phyloP scores from a whole-genome alignment of 2,113 vertebrate species.

The Agelaius tricolor region DNA sequence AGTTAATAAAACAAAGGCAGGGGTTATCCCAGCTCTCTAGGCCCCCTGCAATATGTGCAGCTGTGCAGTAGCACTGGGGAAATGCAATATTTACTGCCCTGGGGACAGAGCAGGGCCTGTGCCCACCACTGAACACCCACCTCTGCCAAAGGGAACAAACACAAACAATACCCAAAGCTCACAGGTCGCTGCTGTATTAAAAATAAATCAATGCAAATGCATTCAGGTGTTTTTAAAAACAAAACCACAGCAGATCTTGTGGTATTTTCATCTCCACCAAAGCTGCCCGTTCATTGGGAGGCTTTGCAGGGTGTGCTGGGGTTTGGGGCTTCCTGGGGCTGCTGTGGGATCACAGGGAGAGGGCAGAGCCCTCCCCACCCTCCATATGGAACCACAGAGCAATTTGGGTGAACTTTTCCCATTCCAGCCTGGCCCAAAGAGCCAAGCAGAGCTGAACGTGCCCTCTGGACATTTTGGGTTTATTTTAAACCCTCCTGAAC shows the following conservation, averaged over 20 bases:
- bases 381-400: not conserved
- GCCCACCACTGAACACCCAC: not conserved
- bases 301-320: not conserved
- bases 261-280: not conserved
- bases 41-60: accelerated
- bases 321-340: not conserved
- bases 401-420: not conserved
- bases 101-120: not conserved
- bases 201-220: slow-evolving; percentile 28
- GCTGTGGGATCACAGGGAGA: not conserved
- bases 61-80: accelerated
- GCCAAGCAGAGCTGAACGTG: accelerated
- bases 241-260: not conserved
- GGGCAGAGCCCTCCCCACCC: not conserved
- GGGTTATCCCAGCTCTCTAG: not conserved
- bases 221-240: not conserved
- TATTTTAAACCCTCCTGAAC: not conserved
- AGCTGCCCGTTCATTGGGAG: not conserved
- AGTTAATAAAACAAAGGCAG: accelerated
- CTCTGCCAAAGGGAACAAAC: not conserved
- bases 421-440: not conserved
- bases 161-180: not conserved
- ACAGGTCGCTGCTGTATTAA: not conserved
- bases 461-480: not conserved
- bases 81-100: not conserved